These are phyloP conservation scores for Halcyon leucocephala DNA, from an alignment of 2,797 vertebrate genomes.

Conservation along the genomic window DNA sequence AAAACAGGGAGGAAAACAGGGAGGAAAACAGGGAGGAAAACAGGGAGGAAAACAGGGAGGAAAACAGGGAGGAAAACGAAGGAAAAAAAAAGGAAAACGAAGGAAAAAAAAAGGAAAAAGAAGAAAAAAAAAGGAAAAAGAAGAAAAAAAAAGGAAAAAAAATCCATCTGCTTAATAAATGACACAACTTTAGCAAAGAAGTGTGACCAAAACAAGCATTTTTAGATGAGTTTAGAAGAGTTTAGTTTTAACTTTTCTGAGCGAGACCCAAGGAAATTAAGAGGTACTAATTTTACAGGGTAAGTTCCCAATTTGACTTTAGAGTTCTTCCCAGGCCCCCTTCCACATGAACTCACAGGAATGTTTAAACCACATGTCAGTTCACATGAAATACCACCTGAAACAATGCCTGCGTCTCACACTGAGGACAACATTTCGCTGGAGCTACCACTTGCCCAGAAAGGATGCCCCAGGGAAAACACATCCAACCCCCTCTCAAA, in stretches of 20 bases:
- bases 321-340: fast-evolving
- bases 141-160: no score
- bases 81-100: no score
- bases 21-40: no score
- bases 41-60: no score
- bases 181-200: neutral
- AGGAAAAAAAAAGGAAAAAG: no score
- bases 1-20: no score
- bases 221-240: neutral
- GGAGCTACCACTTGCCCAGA: neutral
- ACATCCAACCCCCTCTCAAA: neutral
- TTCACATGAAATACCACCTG: neutral
- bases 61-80: no score
- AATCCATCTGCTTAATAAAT: neutral
- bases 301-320: fast-evolving
- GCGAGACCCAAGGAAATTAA: neutral
- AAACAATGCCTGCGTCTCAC: neutral
- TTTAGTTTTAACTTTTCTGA: neutral
- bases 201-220: neutral
- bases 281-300: neutral
- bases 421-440: neutral
- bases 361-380: neutral
- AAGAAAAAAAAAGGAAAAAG: no score
- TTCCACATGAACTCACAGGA: neutral
- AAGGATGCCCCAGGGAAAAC: neutral